A percentile compares a stretch with the other conserved stretches of the same genome.
Conservation (phyloP, 1,140 invertebrate genomes). For the Euschistus heros region DNA sequence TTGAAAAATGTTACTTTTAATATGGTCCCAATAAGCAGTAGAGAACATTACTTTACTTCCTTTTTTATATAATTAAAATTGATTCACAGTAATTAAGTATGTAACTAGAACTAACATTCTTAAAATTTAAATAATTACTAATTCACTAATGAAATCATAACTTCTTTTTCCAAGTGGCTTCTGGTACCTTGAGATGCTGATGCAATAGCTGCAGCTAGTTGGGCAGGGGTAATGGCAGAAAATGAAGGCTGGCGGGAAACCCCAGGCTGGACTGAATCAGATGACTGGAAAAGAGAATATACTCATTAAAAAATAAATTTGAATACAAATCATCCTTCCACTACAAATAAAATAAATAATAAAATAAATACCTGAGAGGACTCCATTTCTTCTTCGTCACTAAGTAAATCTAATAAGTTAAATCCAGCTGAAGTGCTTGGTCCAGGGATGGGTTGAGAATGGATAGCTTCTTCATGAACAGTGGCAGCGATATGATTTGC, state of each 20-base stretch:
- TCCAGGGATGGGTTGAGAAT: slow-evolving; percentile 17
- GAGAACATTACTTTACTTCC: too few species aligned
- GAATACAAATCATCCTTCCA: too few species aligned
- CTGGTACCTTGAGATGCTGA: slow-evolving; percentile 32
- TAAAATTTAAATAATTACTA: too few species aligned
- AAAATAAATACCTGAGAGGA: slow-evolving; percentile 36
- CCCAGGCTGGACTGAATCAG: slow-evolving; percentile 36
- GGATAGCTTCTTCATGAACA: slow-evolving; percentile 40
- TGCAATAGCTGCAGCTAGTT: slow-evolving; percentile 41
- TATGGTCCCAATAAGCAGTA: too few species aligned
- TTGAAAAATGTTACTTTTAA: too few species aligned
- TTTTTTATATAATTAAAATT: too few species aligned
- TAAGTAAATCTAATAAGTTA: slow-evolving; percentile 41
- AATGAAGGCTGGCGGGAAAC: slow-evolving; percentile 33
- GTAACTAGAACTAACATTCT: too few species aligned
- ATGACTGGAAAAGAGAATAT: slow-evolving; percentile 31
- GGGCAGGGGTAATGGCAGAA: slow-evolving; percentile 39
- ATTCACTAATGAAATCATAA: too few species aligned
- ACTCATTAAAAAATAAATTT: too few species aligned
- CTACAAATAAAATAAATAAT: too few species aligned
- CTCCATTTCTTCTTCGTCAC: slow-evolving; percentile 48
- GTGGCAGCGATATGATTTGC: slow-evolving; percentile 41
- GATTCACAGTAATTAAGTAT: too few species aligned
- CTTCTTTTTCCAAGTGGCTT: too few species aligned
- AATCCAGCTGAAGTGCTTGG: slow-evolving; percentile 35